These are phyloP conservation scores for Nesoenas mayeri DNA, from an alignment of 2,113 vertebrate species.

Conservation along the genomic window DNA sequence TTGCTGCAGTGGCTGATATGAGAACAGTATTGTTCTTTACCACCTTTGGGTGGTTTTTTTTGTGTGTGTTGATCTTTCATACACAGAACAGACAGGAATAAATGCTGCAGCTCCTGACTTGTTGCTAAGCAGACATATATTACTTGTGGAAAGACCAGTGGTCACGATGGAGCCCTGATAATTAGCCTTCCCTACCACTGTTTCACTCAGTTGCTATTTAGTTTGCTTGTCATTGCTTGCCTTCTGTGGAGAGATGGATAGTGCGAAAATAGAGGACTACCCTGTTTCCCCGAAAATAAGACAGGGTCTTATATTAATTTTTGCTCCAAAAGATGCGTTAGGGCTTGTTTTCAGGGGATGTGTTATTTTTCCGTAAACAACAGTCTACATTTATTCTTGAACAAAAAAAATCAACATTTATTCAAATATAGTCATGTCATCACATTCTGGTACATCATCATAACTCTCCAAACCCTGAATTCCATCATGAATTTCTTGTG, in stretches of 20 bases:
- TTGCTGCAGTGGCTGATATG: background rate
- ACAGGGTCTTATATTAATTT: no score
- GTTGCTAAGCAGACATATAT: background rate
- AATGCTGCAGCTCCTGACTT: background rate
- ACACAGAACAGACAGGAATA: background rate
- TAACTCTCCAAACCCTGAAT: no score
- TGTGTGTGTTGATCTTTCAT: background rate
- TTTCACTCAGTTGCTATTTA: background rate
- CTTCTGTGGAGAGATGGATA: background rate
- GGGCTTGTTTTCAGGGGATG: no score
- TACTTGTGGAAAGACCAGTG: background rate
- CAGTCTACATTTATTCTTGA: no score
- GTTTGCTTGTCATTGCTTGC: background rate
- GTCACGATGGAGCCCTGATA: background rate
- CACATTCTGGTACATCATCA: no score
- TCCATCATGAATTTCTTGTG: no score
- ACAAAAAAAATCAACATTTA: no score
- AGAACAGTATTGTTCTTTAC: background rate
- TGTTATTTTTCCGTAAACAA: no score
- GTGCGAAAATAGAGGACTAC: background rate
- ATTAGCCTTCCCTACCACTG: background rate
- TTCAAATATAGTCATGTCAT: no score
- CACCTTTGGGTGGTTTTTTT: background rate
- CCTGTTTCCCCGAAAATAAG: no score
- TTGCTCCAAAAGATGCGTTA: no score